Conservation (phyloP, 1,140 invertebrate genomes). For the Hypothenemus hampei region DNA sequence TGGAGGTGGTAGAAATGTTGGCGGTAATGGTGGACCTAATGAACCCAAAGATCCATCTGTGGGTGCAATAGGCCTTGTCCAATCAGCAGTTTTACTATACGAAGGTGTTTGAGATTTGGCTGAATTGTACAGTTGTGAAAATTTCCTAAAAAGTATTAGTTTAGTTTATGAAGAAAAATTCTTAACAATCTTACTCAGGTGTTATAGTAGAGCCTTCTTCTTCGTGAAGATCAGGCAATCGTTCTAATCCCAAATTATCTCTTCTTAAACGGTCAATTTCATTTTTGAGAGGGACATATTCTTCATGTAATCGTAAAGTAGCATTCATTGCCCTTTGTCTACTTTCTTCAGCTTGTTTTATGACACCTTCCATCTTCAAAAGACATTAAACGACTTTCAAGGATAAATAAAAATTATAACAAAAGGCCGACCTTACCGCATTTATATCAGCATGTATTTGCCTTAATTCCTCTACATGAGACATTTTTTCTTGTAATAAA, state of each 20-base stretch:
- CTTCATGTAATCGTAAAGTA: conserved; percentile 87
- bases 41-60: conserved; percentile 44
- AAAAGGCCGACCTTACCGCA: conserved; percentile 71
- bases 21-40: conserved; percentile 51
- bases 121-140: conserved; percentile 39
- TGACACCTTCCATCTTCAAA: conserved; percentile 91
- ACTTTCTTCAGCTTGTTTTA: conserved; percentile 94
- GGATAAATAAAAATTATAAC: too few relatives aligned
- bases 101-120: conserved; percentile 42
- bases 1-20: conserved; percentile 68
- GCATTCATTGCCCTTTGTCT: conserved; percentile 79
- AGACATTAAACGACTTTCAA: too few relatives aligned
- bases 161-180: not conserved
- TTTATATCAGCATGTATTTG: conserved; percentile 98
- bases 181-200: conserved; percentile 67
- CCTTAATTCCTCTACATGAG: conserved; percentile 93
- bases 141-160: conserved; percentile 32
- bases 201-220: conserved; percentile 86
- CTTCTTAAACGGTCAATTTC: conserved; percentile 85
- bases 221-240: conserved; percentile 84
- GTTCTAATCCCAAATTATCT: conserved; percentile 82
- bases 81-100: conserved; percentile 37
- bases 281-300: conserved; percentile 86
- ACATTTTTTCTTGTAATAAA: conserved; percentile 96
- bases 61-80: conserved; percentile 39